Percentiles rank a stretch among this genome's conserved stretches.
phyloP scores from a whole-genome alignment of 2,888 invertebrate species.

The Acanthosepion pharaonis region DNA sequence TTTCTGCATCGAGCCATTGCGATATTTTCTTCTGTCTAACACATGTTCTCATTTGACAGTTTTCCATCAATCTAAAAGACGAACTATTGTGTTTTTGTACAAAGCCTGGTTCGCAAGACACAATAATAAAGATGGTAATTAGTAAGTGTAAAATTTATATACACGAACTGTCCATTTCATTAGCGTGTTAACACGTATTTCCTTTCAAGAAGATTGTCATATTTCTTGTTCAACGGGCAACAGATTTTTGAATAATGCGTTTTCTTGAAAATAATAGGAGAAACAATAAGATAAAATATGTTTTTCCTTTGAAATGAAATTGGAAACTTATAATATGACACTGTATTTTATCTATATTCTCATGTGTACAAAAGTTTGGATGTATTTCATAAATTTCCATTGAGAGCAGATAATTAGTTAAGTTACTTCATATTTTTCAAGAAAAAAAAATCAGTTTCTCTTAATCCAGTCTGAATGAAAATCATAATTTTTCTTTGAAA shows the following conservation, averaged over 20 bases:
- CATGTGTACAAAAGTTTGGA: too few species aligned
- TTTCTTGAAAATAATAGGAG: not conserved
- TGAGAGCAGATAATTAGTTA: too few species aligned
- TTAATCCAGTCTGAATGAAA: too few species aligned
- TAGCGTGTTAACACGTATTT: conserved; percentile 33
- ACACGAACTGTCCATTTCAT: conserved; percentile 6
- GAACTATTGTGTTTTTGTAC: not conserved
- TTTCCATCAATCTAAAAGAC: not conserved
- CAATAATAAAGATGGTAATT: conserved; percentile 8
- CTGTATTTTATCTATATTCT: too few species aligned
- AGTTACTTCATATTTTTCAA: too few species aligned
- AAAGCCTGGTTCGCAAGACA: not conserved
- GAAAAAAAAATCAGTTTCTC: too few species aligned
- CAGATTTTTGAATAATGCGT: not conserved
- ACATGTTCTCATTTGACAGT: not conserved
- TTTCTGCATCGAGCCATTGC: not conserved
- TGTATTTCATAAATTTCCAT: too few species aligned
- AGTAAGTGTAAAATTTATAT: not conserved
- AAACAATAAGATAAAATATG: too few species aligned
- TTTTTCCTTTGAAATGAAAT: not conserved
- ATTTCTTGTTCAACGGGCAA: not conserved
- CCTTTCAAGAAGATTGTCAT: not conserved
- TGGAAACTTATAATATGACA: not conserved
- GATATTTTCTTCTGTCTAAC: not conserved
- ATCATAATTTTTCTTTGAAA: too few species aligned